Conservation (phyloP, 2,888 invertebrate genomes). For the Atethmia centrago region DNA sequence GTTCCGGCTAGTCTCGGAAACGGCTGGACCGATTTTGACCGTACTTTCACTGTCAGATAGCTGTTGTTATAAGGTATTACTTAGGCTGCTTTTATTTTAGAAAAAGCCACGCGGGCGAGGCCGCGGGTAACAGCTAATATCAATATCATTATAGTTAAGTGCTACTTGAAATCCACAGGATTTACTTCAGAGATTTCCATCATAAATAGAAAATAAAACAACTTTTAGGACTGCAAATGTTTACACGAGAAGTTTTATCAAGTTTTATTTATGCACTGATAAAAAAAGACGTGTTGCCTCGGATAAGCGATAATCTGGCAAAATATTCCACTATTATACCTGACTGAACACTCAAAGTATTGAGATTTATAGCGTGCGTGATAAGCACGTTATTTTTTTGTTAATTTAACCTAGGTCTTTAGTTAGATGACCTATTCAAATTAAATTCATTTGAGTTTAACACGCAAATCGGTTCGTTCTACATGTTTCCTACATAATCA, state of each 20-base stretch:
- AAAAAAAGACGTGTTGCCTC: slow-evolving; percentile 36
- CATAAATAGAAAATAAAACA: not conserved
- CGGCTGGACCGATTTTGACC: too few relatives aligned
- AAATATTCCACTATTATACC: slow-evolving; percentile 36
- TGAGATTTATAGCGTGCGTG: slow-evolving; percentile 10
- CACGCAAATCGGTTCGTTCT: slow-evolving; percentile 25
- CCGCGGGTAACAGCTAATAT: too few relatives aligned
- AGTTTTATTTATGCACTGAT: slow-evolving; percentile 46
- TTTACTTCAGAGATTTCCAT: not conserved
- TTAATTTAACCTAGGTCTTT: not conserved
- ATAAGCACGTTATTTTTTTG: not conserved
- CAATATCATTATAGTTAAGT: too few relatives aligned
- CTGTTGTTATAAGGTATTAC: too few relatives aligned
- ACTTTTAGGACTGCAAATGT: slow-evolving; percentile 11
- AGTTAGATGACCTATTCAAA: slow-evolving; percentile 31
- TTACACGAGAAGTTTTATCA: slow-evolving; percentile 6
- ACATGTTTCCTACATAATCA: not conserved
- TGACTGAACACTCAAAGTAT: slow-evolving; percentile 25
- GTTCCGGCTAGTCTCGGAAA: too few relatives aligned
- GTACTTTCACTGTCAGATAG: too few relatives aligned
- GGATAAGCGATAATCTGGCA: slow-evolving; percentile 45
- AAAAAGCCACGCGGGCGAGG: too few relatives aligned
- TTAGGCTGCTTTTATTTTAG: too few relatives aligned
- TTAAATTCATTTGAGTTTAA: slow-evolving; percentile 29
- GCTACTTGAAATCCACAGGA: not conserved